Percentiles rank a stretch among this genome's conserved stretches.
These are phyloP conservation scores for Remorina albescens DNA, from an alignment of 2,797 vertebrate species.

Conservation along the genomic window DNA sequence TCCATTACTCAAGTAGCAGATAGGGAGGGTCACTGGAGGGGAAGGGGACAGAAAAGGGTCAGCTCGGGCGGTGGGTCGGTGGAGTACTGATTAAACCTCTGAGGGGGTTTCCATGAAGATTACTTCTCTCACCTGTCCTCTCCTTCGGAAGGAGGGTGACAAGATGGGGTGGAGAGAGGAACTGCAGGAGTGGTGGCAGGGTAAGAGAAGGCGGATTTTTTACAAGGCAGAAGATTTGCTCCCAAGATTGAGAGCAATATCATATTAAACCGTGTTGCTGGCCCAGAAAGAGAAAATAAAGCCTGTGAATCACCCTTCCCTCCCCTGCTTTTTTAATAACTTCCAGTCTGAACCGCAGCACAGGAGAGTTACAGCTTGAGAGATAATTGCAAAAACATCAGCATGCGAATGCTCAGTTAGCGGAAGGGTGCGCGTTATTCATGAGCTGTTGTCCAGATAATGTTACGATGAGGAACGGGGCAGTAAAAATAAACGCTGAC, in stretches of 20 bases:
- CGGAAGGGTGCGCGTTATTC: slow-evolving; percentile 56
- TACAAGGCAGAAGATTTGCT: slow-evolving; percentile 67
- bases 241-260: slow-evolving; percentile 67
- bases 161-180: slow-evolving; percentile 16
- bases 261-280: slow-evolving; percentile 68
- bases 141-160: slow-evolving; percentile 18
- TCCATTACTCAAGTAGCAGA: slow-evolving; percentile 72
- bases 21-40: slow-evolving; percentile 48
- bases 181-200: slow-evolving; percentile 13
- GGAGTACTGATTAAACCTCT: slow-evolving; percentile 59
- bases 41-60: slow-evolving; percentile 44
- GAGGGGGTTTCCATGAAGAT: slow-evolving; percentile 46
- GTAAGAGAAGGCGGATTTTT: slow-evolving; percentile 58
- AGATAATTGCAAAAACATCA: slow-evolving; percentile 78
- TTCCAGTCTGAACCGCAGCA: slow-evolving; percentile 61
- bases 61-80: slow-evolving; percentile 29
- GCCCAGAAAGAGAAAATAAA: slow-evolving; percentile 71
- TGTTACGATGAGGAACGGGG: slow-evolving; percentile 49
- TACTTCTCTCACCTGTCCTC: slow-evolving; percentile 18
- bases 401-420: slow-evolving; percentile 46
- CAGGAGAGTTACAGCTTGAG: slow-evolving; percentile 70
- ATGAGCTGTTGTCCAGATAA: slow-evolving; percentile 37
- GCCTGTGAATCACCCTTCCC: slow-evolving; percentile 44
- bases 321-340: slow-evolving; percentile 68
- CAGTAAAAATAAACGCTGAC: slow-evolving; percentile 52